These are phyloP conservation scores for Spilarctia lutea DNA, from an alignment of 2,888 invertebrate genomes.

Conservation along the genomic window DNA sequence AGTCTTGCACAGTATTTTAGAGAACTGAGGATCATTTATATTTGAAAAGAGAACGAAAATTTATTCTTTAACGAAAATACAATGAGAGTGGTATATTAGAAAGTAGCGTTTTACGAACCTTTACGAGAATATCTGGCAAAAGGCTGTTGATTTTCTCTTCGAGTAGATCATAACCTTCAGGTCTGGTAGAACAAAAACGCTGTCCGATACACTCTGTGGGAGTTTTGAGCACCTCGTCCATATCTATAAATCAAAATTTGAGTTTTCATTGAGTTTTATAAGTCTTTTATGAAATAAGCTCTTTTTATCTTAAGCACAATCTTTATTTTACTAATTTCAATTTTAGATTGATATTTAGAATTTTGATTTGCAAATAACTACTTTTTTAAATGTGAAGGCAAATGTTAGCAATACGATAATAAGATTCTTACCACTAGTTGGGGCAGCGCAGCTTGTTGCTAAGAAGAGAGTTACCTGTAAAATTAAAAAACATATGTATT, in stretches of 20 bases:
- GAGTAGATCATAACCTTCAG: constrained; percentile 41
- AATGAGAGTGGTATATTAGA: neutral
- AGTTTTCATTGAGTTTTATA: neutral
- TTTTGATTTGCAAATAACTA: neutral
- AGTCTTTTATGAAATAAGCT: neutral
- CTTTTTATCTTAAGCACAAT: neutral
- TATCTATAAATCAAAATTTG: constrained; percentile 23
- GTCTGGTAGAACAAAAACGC: constrained; percentile 40
- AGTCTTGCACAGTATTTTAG: neutral
- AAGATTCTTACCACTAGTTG: constrained; percentile 8
- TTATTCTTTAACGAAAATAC: too few relatives aligned
- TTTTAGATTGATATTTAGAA: neutral
- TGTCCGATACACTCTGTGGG: constrained; percentile 36
- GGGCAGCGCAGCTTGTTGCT: constrained; percentile 3
- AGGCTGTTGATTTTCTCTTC: constrained; percentile 31
- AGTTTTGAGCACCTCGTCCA: constrained; percentile 10
- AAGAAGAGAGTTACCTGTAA: constrained; percentile 4
- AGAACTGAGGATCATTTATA: neutral
- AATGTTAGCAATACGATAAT: neutral
- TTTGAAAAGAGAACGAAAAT: neutral
- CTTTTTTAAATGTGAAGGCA: neutral
- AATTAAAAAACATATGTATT: neutral
- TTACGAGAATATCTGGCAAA: constrained; percentile 19
- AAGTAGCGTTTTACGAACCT: constrained; percentile 10
- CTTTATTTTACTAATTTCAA: neutral